Percentiles rank a stretch among this genome's conserved stretches.
phyloP scores from a whole-genome alignment of 2,888 invertebrate genomes.

The Linnaemya vulpina region DNA sequence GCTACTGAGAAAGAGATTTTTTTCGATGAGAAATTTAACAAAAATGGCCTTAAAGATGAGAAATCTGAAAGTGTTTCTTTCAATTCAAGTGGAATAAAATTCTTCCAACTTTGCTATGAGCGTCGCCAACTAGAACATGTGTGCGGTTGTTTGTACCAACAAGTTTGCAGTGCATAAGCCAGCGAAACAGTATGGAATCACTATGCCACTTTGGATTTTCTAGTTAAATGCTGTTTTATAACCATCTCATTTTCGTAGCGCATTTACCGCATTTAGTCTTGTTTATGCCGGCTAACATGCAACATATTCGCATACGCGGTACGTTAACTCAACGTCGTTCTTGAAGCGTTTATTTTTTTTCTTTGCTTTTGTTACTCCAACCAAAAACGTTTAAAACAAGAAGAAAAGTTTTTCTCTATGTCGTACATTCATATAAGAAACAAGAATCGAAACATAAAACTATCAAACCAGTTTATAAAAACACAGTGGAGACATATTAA shows the following conservation, averaged over 20 bases:
- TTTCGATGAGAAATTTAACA: conserved; percentile 10
- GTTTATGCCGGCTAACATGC: conserved; percentile 79
- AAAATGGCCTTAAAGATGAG: conserved; percentile 43
- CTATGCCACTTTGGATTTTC: conserved; percentile 14
- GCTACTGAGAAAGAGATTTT: conserved; percentile 3
- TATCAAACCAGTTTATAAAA: conserved; percentile 54
- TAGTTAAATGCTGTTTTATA: conserved; percentile 46
- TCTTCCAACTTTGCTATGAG: conserved; percentile 19
- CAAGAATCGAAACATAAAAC: conserved; percentile 37
- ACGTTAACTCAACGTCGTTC: conserved; percentile 70
- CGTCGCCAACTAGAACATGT: not conserved
- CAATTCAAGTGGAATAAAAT: conserved; percentile 35
- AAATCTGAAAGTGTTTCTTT: not conserved
- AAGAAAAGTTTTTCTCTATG: conserved; percentile 49
- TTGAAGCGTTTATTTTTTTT: conserved; percentile 58
- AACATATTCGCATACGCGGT: conserved; percentile 74
- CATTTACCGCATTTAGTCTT: conserved; percentile 77
- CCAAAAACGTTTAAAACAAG: conserved; percentile 53
- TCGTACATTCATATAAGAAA: conserved; percentile 43
- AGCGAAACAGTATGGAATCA: conserved; percentile 44
- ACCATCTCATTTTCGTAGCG: conserved; percentile 73
- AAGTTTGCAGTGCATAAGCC: not conserved
- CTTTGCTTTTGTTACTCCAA: conserved; percentile 53
- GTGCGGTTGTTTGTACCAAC: not conserved
- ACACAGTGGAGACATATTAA: conserved; percentile 30